These are phyloP conservation scores for Caenorhabditis sinica DNA, from an alignment of 2,888 invertebrate genomes.

Conservation along the genomic window DNA sequence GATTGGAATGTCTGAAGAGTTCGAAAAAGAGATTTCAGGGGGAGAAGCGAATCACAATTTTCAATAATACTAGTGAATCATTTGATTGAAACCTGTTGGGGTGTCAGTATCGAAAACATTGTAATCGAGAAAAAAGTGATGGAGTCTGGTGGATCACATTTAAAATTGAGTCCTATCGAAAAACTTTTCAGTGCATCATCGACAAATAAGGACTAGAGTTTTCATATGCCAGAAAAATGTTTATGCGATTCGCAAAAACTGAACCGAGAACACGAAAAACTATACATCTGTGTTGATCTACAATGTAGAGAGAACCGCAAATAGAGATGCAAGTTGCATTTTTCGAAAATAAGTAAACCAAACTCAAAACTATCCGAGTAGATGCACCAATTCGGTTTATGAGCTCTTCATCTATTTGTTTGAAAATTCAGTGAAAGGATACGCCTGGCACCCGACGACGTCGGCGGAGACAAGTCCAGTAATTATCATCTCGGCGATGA, in stretches of 20 bases:
- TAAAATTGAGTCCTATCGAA: not conserved
- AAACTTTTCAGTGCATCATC: not conserved
- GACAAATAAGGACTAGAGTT: constrained; percentile 1
- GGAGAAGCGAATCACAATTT: constrained; percentile 12
- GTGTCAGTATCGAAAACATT: too few species aligned
- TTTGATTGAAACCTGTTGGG: not conserved
- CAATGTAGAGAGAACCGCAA: constrained; percentile 10
- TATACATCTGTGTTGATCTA: constrained; percentile 2
- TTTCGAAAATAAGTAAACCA: constrained; percentile 34
- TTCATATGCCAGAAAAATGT: not conserved
- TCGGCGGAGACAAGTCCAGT: constrained; percentile 41
- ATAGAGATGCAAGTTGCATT: constrained; percentile 35
- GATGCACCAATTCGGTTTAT: constrained; percentile 47
- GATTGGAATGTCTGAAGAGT: constrained; percentile 4
- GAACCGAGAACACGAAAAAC: constrained; percentile 20
- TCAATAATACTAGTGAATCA: constrained; percentile 31
- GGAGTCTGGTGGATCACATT: not conserved
- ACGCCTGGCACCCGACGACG: constrained; percentile 36
- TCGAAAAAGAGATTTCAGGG: not conserved
- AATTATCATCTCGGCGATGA: constrained; percentile 43
- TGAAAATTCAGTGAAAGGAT: constrained; percentile 48
- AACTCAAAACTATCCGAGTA: constrained; percentile 24
- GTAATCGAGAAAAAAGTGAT: too few species aligned
- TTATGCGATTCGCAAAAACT: constrained; percentile 7
- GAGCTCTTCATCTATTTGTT: constrained; percentile 47